These are phyloP conservation scores for Leptothorax acervorum DNA, from an alignment of 2,888 invertebrate genomes.

Conservation along the genomic window DNA sequence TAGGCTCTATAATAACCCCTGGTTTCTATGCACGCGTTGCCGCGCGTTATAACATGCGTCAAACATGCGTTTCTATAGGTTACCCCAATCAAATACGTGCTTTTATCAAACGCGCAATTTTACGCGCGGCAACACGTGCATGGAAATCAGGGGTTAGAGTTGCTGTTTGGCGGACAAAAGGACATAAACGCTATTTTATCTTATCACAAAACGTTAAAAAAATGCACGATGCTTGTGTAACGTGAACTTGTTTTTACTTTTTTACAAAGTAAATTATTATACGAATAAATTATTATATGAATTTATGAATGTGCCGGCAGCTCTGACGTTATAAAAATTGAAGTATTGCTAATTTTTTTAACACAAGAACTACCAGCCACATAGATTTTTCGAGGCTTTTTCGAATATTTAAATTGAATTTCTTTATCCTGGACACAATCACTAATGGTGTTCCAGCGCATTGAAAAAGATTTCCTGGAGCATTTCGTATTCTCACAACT, in stretches of 20 bases:
- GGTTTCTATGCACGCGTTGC: too few species aligned
- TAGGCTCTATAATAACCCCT: background rate
- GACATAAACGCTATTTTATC: conserved; percentile 19
- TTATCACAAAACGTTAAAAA: conserved; percentile 29
- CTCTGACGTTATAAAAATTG: background rate
- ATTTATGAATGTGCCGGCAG: background rate
- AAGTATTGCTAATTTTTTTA: background rate
- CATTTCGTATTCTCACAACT: background rate
- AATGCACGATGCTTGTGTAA: conserved; percentile 23
- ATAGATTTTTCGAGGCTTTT: background rate
- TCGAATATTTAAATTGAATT: background rate
- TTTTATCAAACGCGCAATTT: too few species aligned
- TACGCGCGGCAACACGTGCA: too few species aligned
- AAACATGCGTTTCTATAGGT: too few species aligned
- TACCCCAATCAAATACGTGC: too few species aligned
- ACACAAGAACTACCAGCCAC: background rate
- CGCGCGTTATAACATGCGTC: too few species aligned
- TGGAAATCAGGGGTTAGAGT: background rate
- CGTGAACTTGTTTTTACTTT: conserved; percentile 17
- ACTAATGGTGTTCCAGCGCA: background rate
- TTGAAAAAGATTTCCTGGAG: background rate
- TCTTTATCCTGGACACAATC: background rate
- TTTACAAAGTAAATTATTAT: conserved; percentile 30
- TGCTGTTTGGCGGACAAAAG: background rate
- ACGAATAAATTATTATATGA: conserved; percentile 16